Percentiles rank a stretch among this genome's conserved stretches.
Conservation (phyloP, 2,888 invertebrate genomes). For the Pseudeuparius sepicola region DNA sequence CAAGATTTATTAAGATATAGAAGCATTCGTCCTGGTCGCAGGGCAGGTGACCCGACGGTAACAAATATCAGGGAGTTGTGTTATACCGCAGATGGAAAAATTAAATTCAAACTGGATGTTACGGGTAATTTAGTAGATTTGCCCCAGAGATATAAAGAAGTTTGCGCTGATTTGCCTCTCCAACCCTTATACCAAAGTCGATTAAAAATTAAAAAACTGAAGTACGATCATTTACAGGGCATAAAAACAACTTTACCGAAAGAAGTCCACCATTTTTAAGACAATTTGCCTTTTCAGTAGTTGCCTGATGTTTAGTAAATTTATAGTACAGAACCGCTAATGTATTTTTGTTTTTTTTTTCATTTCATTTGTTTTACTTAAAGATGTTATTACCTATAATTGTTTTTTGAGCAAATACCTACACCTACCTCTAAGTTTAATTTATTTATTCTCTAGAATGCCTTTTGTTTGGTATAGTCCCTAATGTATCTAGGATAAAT, state of each 20-base stretch:
- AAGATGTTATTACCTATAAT: too few relatives aligned
- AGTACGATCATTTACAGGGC: conserved; percentile 4
- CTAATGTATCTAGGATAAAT: too few relatives aligned
- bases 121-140: too few relatives aligned
- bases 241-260: conserved; percentile 5
- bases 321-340: too few relatives aligned
- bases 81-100: conserved; percentile 6
- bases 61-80: conserved; percentile 3
- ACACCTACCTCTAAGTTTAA: too few relatives aligned
- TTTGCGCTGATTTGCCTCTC: not conserved
- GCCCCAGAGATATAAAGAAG: conserved; percentile 7
- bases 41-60: conserved; percentile 11
- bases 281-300: conserved; percentile 2
- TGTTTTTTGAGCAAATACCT: too few relatives aligned
- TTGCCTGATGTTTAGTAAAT: too few relatives aligned
- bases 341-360: too few relatives aligned
- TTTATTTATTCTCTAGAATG: too few relatives aligned
- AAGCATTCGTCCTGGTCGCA: conserved; percentile 8
- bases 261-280: conserved; percentile 7
- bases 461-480: too few relatives aligned
- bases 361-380: too few relatives aligned
- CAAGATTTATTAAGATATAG: conserved; percentile 2
- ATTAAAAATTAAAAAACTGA: conserved; percentile 5
- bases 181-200: conserved; percentile 3
- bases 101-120: conserved; percentile 2